Evolutionary conservation across 2,113 vertebrate species (phyloP), one percentile per base, ranked within the genome.

Genomic region (Siniperca chuatsi): DNA sequence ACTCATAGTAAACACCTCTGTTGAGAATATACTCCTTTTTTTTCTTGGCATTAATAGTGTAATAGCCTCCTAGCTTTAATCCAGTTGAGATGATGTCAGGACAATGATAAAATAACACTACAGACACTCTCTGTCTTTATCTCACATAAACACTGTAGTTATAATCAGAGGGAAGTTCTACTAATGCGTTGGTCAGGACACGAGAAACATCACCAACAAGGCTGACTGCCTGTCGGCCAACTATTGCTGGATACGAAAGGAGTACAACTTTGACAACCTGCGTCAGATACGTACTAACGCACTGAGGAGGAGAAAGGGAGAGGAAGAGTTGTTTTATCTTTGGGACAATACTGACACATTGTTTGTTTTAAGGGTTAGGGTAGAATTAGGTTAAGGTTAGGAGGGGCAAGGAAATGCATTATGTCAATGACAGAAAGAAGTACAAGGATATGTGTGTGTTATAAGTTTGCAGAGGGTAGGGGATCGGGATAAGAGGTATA

Each of bases 121-220:
- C 8, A 23, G 7, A 52, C 37, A 42, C 21, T 29, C 60, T 66
- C 57, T 40, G 13, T 55, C 12, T 65, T 48, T 75, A 6, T 75
- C 46, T 68, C 20, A 60, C 40, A 0, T 21, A 42, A 48, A 69
- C 9, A 48, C 57, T 66, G 21, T 87, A 98, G 97, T 95, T 98
- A 54, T 98, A 29, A 29, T 98, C 69, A 98, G 98, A 93, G 97
- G 97, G 73, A 97, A 97, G 84, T 98, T 98, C 92, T 97, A 95
- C 90, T 93, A 96, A 92, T 98, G 97, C n/a, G 96, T 97, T 50
- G 97, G 97, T 0, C 15, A 85, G 0, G 96, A 98, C 42, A 95
- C 95, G 11, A 95, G 93, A 54, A 96, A 97, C 85, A 95, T 98
- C 89, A 96, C 95, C 86, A 98, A 96, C 0, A 97, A 95, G 88